phyloP scores from a whole-genome alignment of 2,888 invertebrate species.

The Elegia similella region DNA sequence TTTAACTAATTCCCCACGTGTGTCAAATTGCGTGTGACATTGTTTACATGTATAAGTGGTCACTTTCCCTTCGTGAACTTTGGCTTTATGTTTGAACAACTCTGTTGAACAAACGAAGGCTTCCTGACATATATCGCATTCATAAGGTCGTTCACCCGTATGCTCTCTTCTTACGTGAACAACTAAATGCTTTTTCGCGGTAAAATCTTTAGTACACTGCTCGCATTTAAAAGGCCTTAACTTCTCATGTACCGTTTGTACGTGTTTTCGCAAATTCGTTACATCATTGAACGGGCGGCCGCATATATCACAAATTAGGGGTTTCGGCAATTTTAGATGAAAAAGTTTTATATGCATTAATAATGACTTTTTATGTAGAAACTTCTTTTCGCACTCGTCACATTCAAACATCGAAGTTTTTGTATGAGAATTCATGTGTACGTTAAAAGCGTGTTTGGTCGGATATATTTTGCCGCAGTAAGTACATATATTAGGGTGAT shows the following conservation, averaged over 20 bases:
- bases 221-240: constrained; percentile 28
- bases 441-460: neutral
- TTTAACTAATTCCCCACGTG: constrained; percentile 8
- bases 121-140: constrained; percentile 24
- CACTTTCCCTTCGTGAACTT: neutral
- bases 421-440: constrained; percentile 25
- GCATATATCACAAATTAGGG: constrained; percentile 32
- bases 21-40: constrained; percentile 19
- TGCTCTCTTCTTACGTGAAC: constrained; percentile 29
- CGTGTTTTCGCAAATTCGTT: constrained; percentile 30
- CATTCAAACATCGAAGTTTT: constrained; percentile 24
- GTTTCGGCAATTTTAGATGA: constrained; percentile 28
- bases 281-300: constrained; percentile 31
- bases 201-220: constrained; percentile 29
- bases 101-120: neutral
- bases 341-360: constrained; percentile 26
- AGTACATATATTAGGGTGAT: constrained; percentile 2
- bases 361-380: constrained; percentile 22
- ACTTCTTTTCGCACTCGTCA: constrained; percentile 31
- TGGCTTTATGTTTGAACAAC: constrained; percentile 13
- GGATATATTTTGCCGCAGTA: constrained; percentile 22
- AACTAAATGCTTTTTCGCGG: constrained; percentile 31
- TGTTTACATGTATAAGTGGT: constrained; percentile 24
- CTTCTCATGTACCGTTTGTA: constrained; percentile 32
- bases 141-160: constrained; percentile 29